Base-by-base conservation (phyloP, 2,797 vertebrate genomes). In the Sebastes variabilis region DNA sequence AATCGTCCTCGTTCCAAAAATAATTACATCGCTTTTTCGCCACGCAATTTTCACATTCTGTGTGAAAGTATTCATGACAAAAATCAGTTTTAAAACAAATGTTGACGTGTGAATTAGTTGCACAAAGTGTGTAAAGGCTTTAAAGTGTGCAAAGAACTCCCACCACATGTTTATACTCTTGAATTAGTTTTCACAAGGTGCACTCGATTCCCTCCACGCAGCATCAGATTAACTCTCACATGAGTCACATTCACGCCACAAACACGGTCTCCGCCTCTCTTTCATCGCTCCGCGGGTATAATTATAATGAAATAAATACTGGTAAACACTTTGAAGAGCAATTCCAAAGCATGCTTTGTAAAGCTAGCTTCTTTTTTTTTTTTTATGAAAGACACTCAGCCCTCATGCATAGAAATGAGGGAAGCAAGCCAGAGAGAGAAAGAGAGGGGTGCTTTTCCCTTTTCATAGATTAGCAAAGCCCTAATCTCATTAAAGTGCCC, bases 401-500 rank as follows among this genome's bases (percentile, higher is more conserved):
- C 79, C 83, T 83, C 85, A 84, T 93, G 89, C 91, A 92, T 91
- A 89, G 91, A 93, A 89, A 93, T 89, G 86, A 88, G 85, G 88
- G 68, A 85, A 75, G 85, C 55, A 61, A 88, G 88, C 75, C 72
- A 79, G 68, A 61, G 68, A 69, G 78, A 87, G 77, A 92, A 85
- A 91, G 79, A 81, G 73, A 76, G 80, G 84, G 83, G 68, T 66
- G 80, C 89, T 88, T 92, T 91, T 88, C 90, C 86, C 92, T 94
- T 95, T 93, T 95, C 91, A 93, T 94, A 94, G 94, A 96, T 95
- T 96, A 95, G 90, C 87, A 82, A 74, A 38, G 83, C 85, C 67
- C 79, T 96, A 96, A 96, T 96, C 95, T 95, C 93, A 96, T 95
- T 96, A 96, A 96, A 96, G 93, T 82, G 88, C 92, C 93, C 94